phyloP scores from a whole-genome alignment of 2,888 invertebrate species.

The Morinoia aosen region DNA sequence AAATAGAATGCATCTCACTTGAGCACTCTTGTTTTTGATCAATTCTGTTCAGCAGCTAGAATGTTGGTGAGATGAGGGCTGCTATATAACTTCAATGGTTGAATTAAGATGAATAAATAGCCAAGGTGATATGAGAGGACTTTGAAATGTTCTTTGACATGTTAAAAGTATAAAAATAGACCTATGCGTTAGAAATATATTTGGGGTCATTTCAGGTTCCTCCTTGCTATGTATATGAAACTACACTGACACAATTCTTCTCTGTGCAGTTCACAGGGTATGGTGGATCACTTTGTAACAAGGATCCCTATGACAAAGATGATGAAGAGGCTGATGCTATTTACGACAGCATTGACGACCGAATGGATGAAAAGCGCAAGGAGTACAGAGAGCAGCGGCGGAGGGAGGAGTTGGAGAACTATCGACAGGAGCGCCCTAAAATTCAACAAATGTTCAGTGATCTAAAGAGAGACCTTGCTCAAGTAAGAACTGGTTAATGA shows the following conservation, averaged over 20 bases:
- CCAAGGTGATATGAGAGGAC: neutral
- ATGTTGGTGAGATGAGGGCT: neutral
- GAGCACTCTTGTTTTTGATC: neutral
- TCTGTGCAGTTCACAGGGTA: slow-evolving; percentile 88
- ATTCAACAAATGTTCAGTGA: slow-evolving; percentile 99
- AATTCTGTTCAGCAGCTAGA: neutral
- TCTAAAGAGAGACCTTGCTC: slow-evolving; percentile 88
- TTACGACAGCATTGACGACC: slow-evolving; percentile 97
- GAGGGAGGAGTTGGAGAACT: slow-evolving; percentile 90
- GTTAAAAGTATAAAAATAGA: neutral
- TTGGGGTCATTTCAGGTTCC: too few species aligned
- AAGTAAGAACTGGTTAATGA: slow-evolving; percentile 69
- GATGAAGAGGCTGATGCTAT: slow-evolving; percentile 99
- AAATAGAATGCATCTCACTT: neutral
- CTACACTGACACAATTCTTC: neutral
- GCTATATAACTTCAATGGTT: neutral
- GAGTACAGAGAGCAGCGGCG: slow-evolving; percentile 92
- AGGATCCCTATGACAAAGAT: slow-evolving; percentile 99
- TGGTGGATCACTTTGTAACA: slow-evolving; percentile 98
- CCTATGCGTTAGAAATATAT: neutral
- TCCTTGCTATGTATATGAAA: neutral
- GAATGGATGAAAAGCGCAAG: slow-evolving; percentile 99
- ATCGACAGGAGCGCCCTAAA: slow-evolving; percentile 97
- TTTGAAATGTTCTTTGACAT: neutral
- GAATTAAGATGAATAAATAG: neutral